A percentile compares a stretch with the other conserved stretches of the same genome.
phyloP scores from a whole-genome alignment of 2,888 invertebrate species.

The Amphiduros pacificus region DNA sequence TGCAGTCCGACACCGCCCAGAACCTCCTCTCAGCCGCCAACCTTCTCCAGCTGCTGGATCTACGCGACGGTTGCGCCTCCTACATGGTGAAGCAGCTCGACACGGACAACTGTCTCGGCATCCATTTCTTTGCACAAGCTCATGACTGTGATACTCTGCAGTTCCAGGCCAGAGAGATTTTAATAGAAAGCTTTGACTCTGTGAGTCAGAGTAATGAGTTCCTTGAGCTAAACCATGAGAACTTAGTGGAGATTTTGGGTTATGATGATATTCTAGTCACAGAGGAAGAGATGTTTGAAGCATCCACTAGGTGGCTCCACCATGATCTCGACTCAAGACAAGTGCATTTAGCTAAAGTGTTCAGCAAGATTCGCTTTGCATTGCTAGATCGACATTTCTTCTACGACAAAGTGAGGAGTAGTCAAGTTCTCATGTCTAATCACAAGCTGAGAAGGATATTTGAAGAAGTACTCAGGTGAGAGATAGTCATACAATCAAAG shows the following conservation, averaged over 20 bases:
- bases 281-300: constrained; percentile 81
- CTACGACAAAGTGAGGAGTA: constrained; percentile 26
- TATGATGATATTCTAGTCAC: constrained; percentile 83
- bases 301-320: constrained; percentile 71
- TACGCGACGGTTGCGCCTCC: constrained; percentile 78
- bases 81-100: constrained; percentile 72
- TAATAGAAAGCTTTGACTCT: constrained; percentile 22
- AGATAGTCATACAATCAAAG: background rate
- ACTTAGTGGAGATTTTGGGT: constrained; percentile 75
- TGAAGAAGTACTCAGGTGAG: constrained; percentile 22
- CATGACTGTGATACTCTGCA: constrained; percentile 26
- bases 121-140: constrained; percentile 53
- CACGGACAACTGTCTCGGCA: constrained; percentile 79
- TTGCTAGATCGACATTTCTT: constrained; percentile 33
- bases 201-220: constrained; percentile 33
- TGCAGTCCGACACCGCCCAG: constrained; percentile 78
- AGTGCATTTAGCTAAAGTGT: constrained; percentile 59
- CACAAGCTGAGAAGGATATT: constrained; percentile 12
- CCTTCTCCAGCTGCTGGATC: constrained; percentile 80
- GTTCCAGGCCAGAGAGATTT: constrained; percentile 23
- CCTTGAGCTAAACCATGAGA: constrained; percentile 69
- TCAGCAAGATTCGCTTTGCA: constrained; percentile 41
- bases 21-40: constrained; percentile 76
- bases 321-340: constrained; percentile 66
- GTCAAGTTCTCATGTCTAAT: constrained; percentile 12